Conservation (phyloP, 23 tunicate genomes). For the Clavelina lepadiformis region DNA sequence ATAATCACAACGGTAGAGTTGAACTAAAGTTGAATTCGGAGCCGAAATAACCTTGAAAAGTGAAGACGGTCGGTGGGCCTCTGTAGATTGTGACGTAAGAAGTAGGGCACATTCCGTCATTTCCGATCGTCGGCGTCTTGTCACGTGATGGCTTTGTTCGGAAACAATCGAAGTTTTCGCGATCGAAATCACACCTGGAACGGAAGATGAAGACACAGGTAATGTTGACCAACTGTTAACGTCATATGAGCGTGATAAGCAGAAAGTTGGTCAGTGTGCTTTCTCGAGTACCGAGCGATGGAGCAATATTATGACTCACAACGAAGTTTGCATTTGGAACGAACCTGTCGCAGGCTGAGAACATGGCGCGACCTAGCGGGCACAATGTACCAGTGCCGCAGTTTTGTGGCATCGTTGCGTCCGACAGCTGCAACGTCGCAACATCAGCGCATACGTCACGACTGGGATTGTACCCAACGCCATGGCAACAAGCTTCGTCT, state of each 20-base stretch:
- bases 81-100: conserved; percentile 48
- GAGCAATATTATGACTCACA: too few species aligned
- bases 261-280: too few species aligned
- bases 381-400: conserved; percentile 83
- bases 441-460: conserved; percentile 81
- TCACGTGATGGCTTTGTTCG: conserved; percentile 5
- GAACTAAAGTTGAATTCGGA: too few species aligned
- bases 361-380: conserved; percentile 42
- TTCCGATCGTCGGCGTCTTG: background rate
- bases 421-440: conserved; percentile 43
- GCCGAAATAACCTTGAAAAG: conserved; percentile 56
- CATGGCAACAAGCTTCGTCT: conserved; percentile 60
- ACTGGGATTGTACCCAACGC: conserved; percentile 54
- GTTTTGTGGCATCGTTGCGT: conserved; percentile 12
- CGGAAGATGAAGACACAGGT: too few species aligned
- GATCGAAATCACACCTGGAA: conserved; percentile 86
- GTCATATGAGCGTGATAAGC: too few species aligned
- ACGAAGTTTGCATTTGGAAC: background rate
- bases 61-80: conserved; percentile 49
- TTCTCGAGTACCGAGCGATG: too few species aligned
- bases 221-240: too few species aligned
- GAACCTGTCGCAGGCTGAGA: conserved; percentile 84
- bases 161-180: conserved; percentile 60
- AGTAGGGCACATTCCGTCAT: conserved; percentile 51
- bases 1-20: too few species aligned